These are phyloP conservation scores for Orthosia gracilis DNA, from an alignment of 2,888 invertebrate species.

Conservation along the genomic window DNA sequence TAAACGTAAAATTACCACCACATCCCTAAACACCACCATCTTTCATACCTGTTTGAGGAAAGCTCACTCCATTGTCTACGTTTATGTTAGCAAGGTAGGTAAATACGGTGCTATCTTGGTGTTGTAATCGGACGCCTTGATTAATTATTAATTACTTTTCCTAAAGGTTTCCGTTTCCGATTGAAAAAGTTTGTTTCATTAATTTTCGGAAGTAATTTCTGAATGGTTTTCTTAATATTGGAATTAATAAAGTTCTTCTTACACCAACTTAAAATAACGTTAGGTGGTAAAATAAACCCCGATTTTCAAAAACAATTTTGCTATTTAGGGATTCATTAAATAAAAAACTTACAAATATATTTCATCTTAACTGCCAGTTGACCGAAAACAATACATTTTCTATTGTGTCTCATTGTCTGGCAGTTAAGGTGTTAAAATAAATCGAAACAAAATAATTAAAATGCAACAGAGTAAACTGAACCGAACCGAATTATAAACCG, in stretches of 20 bases:
- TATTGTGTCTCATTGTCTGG: too few relatives aligned
- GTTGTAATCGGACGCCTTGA: conserved; percentile 53
- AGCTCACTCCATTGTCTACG: neutral
- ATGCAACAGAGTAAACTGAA: too few relatives aligned
- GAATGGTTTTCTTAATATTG: conserved; percentile 9
- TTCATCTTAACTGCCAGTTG: too few relatives aligned
- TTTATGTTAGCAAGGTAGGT: conserved; percentile 7
- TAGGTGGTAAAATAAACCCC: neutral
- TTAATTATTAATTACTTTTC: conserved; percentile 64
- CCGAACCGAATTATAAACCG: too few relatives aligned
- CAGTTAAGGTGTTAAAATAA: too few relatives aligned
- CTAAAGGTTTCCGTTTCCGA: conserved; percentile 49
- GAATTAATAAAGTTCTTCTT: conserved; percentile 7
- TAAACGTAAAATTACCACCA: too few relatives aligned
- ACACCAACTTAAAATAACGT: neutral
- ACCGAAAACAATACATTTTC: too few relatives aligned
- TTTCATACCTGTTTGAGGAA: neutral
- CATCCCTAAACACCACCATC: too few relatives aligned
- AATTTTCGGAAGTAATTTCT: conserved; percentile 44
- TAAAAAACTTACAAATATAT: neutral
- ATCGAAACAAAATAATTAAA: too few relatives aligned
- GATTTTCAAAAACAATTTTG: neutral
- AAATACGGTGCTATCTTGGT: conserved; percentile 30
- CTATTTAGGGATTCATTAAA: neutral
- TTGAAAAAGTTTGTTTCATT: conserved; percentile 41